These are phyloP conservation scores for Cloeon dipterum DNA, from an alignment of 2,888 invertebrate species.

Conservation along the genomic window DNA sequence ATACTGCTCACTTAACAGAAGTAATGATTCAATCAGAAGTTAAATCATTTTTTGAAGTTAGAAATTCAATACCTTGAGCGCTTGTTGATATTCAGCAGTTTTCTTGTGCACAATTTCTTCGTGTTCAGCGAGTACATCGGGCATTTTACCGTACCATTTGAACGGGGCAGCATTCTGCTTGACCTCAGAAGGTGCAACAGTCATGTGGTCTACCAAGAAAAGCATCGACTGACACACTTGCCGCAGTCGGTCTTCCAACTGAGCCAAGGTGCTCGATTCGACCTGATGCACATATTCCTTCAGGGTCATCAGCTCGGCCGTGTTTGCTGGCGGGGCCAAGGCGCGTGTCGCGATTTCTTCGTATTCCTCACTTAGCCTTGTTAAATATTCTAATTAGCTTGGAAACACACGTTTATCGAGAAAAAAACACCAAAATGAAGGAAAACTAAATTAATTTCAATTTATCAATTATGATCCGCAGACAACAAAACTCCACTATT, in stretches of 20 bases:
- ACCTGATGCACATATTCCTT: constrained; percentile 53
- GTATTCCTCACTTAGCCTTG: constrained; percentile 64
- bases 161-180: constrained; percentile 73
- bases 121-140: constrained; percentile 62
- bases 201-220: constrained; percentile 63
- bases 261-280: constrained; percentile 38
- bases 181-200: constrained; percentile 61
- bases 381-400: no score
- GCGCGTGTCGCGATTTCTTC: constrained; percentile 54
- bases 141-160: constrained; percentile 67
- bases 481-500: no score
- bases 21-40: not conserved
- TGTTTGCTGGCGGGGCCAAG: constrained; percentile 55
- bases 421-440: constrained; percentile 1
- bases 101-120: constrained; percentile 57
- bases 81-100: constrained; percentile 64
- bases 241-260: constrained; percentile 52
- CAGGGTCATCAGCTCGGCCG: constrained; percentile 64
- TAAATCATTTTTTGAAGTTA: not conserved
- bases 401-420: no score
- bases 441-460: constrained; percentile 3
- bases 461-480: not conserved
- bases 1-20: not conserved
- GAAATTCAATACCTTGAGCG: constrained; percentile 29
- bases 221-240: constrained; percentile 31